phyloP scores from a whole-genome alignment of 1,140 invertebrate genomes.

The Chionoecetes opilio region DNA sequence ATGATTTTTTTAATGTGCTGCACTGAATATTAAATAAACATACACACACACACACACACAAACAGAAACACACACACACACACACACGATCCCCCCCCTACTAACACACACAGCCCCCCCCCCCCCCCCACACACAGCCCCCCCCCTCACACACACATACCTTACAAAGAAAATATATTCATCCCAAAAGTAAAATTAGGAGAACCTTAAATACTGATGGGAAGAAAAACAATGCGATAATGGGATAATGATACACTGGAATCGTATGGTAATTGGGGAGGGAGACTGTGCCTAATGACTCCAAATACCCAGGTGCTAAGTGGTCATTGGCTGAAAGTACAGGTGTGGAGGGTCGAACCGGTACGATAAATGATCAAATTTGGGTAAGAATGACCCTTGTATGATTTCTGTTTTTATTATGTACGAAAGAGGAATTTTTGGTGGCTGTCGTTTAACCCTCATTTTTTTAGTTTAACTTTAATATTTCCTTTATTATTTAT shows the following conservation, averaged over 20 bases:
- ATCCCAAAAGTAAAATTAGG: not conserved
- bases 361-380: not conserved
- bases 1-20: no score
- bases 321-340: not conserved
- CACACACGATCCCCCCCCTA: no score
- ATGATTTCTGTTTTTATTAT: no score
- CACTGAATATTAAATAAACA: no score
- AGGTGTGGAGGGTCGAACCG: not conserved
- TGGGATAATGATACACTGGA: not conserved
- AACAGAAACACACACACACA: not conserved
- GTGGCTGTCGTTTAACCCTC: no score
- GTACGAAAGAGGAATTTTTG: no score
- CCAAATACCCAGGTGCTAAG: not conserved
- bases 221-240: not conserved
- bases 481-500: not conserved
- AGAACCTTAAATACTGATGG: not conserved
- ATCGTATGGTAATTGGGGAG: not conserved
- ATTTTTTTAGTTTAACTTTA: no score
- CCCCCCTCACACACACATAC: not conserved
- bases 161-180: not conserved
- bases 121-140: no score
- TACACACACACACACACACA: slow-evolving; percentile 12
- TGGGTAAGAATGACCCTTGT: no score
- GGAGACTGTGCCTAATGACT: not conserved
- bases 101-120: not conserved